Evolutionary conservation across 2,113 vertebrate species (phyloP).

Genomic region (Pangasianodon gigas): DNA sequence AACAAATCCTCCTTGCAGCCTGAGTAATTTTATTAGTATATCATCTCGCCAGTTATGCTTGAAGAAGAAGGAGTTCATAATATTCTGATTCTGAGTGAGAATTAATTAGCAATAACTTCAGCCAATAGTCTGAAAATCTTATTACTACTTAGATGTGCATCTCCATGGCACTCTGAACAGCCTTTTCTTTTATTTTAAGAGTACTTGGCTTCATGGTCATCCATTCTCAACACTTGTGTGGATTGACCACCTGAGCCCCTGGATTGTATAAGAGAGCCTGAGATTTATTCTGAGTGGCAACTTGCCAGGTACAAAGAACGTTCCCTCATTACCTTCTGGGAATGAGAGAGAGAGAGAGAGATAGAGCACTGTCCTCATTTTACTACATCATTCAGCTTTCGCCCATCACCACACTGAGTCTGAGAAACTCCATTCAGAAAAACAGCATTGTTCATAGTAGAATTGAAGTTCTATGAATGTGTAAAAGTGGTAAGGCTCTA

Average conservation of each 20-base stretch:
- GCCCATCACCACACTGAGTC: neutral
- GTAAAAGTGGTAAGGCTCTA: neutral
- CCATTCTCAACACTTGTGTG: slow-evolving; percentile 5
- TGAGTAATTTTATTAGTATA: neutral
- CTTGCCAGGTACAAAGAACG: slow-evolving; percentile 42
- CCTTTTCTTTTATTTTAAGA: slow-evolving; percentile 20
- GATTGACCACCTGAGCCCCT: slow-evolving; percentile 27
- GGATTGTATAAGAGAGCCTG: slow-evolving; percentile 17
- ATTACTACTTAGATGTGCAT: neutral
- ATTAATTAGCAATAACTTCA: neutral
- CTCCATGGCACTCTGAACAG: neutral
- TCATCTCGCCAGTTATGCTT: neutral
- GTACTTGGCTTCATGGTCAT: slow-evolving; percentile 2
- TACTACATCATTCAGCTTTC: slow-evolving; percentile 1
- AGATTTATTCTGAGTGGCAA: slow-evolving; percentile 39
- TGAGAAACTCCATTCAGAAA: slow-evolving; percentile 25
- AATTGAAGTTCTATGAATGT: neutral
- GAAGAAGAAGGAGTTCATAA: neutral
- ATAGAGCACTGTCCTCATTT: slow-evolving; percentile 16
- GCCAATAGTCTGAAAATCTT: neutral
- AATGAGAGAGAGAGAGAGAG: neutral
- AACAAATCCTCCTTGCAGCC: neutral
- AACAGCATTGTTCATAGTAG: neutral
- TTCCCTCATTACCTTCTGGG: slow-evolving; percentile 35
- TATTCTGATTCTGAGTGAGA: neutral